These are phyloP conservation scores for Todiramphus saurophagus DNA, from an alignment of 2,113 vertebrate species.

Conservation along the genomic window DNA sequence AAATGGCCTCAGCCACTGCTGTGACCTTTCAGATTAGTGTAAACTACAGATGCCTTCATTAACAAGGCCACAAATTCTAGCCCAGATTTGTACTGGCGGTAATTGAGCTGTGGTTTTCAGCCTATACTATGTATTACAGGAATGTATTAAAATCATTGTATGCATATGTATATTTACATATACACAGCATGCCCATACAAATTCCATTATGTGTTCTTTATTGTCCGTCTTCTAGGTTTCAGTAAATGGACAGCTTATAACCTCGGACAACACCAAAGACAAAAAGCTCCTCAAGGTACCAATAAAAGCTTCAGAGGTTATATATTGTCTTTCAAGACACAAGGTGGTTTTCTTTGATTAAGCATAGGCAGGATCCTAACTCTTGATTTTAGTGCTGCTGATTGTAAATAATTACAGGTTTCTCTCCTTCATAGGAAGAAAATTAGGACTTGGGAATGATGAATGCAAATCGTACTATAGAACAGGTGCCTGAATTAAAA, in stretches of 20 bases:
- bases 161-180: neutral
- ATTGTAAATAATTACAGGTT: neutral
- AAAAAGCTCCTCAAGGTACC: constrained; percentile 59
- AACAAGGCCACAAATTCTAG: neutral
- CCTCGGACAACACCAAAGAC: constrained; percentile 18
- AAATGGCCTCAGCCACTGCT: neutral
- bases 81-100: neutral
- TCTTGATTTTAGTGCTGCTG: neutral
- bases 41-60: neutral
- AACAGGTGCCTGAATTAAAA: neutral
- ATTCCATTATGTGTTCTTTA: neutral
- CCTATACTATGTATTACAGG: neutral
- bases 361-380: neutral
- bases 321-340: neutral
- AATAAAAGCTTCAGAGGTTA: neutral
- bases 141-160: neutral
- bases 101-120: neutral
- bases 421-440: neutral
- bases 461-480: neutral
- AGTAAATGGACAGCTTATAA: constrained; percentile 28
- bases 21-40: neutral
- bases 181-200: neutral
- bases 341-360: neutral
- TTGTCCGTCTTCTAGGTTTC: constrained; percentile 2
- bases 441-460: neutral